phyloP scores from a whole-genome alignment of 1,140 invertebrate species.

The Belonocnema kinseyi region DNA sequence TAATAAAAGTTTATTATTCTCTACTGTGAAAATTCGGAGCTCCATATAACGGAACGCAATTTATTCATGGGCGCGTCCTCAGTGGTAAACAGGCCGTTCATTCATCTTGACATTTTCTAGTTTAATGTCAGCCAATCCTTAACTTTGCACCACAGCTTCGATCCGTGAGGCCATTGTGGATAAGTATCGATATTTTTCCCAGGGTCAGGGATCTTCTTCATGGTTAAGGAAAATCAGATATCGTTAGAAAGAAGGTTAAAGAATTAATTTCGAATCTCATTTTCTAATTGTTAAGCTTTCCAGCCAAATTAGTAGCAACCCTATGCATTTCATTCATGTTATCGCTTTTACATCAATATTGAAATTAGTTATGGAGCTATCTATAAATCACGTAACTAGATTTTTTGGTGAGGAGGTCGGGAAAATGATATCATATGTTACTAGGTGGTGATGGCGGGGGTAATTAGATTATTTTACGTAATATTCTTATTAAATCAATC shows the following conservation, averaged over 20 bases:
- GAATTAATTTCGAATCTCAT: background rate
- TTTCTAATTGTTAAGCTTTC: too few relatives aligned
- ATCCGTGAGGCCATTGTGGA: slow-evolving; percentile 1
- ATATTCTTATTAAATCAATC: too few relatives aligned
- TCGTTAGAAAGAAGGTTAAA: background rate
- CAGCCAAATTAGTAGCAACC: too few relatives aligned
- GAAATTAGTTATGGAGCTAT: too few relatives aligned
- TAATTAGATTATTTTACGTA: too few relatives aligned
- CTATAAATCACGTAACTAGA: too few relatives aligned
- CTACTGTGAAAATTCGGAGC: background rate
- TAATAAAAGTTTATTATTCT: background rate
- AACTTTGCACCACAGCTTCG: background rate
- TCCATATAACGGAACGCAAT: slow-evolving; percentile 8
- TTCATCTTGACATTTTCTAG: slow-evolving; percentile 42
- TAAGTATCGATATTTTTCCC: slow-evolving; percentile 6
- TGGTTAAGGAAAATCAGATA: background rate
- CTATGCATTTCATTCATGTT: too few relatives aligned
- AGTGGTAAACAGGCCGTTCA: slow-evolving; percentile 36
- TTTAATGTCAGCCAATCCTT: slow-evolving; percentile 42
- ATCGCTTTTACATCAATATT: too few relatives aligned
- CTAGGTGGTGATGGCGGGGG: too few relatives aligned
- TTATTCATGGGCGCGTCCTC: slow-evolving; percentile 41
- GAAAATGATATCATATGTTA: too few relatives aligned
- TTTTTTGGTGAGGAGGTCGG: too few relatives aligned
- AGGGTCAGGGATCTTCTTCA: slow-evolving; percentile 27